phyloP scores from a whole-genome alignment of 2,888 invertebrate species.

The Rhamnusium bicolor region DNA sequence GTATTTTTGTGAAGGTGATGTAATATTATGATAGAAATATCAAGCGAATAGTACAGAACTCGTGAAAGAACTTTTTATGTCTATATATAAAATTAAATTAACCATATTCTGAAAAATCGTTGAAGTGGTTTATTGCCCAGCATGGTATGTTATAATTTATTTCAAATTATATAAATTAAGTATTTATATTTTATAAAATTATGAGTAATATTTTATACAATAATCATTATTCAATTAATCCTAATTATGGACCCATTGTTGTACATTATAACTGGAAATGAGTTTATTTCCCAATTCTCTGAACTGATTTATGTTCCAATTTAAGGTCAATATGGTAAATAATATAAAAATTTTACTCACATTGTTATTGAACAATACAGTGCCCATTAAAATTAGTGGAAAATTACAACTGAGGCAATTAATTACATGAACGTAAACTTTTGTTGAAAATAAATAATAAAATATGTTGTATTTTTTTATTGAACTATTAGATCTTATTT shows the following conservation, averaged over 20 bases:
- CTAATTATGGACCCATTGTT: slow-evolving; percentile 11
- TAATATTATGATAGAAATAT: too few species aligned
- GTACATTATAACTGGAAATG: slow-evolving; percentile 1
- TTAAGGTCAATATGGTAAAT: background rate
- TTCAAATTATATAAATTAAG: slow-evolving; percentile 8
- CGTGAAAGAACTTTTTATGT: too few species aligned
- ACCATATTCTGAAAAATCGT: background rate
- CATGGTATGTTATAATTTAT: background rate
- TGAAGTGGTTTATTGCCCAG: background rate
- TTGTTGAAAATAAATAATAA: too few species aligned
- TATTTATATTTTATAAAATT: slow-evolving; percentile 22
- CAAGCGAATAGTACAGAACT: too few species aligned
- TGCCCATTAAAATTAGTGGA: background rate
- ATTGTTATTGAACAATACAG: background rate
- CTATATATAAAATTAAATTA: background rate
- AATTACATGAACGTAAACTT: too few species aligned
- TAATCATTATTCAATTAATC: slow-evolving; percentile 16
- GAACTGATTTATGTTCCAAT: slow-evolving; percentile 1
- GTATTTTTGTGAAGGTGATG: too few species aligned
- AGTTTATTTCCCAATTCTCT: slow-evolving; percentile 13
- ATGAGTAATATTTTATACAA: slow-evolving; percentile 17
- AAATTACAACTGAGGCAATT: too few species aligned
- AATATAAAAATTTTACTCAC: background rate
- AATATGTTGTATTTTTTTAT: too few species aligned
- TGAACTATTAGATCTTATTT: too few species aligned